Percentiles rank a stretch among this genome's conserved stretches.
Evolutionary conservation across 2,888 invertebrate species (phyloP).

Genomic region (Coelopa pilipes): DNA sequence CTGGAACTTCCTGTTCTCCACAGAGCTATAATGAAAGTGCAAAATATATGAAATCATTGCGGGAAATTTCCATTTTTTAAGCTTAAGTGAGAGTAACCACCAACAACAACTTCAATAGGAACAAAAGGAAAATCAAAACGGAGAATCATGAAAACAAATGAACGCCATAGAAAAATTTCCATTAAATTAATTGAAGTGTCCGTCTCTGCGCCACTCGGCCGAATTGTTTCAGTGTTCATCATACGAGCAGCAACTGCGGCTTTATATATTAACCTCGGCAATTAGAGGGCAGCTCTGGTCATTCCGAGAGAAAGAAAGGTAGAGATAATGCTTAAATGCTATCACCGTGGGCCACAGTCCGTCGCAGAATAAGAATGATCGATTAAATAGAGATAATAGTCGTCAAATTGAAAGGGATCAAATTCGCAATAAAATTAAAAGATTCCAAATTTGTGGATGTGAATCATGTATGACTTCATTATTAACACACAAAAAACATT

Average conservation of each 20-base stretch:
- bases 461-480: no score
- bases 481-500: no score
- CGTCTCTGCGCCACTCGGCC: background rate
- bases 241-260: slow-evolving; percentile 1
- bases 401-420: no score
- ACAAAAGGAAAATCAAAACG: background rate
- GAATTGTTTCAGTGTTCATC: background rate
- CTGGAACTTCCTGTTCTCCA: no score
- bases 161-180: slow-evolving; percentile 3
- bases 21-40: slow-evolving; percentile 2
- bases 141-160: background rate
- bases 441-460: no score
- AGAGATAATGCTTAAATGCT: background rate
- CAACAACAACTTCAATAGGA: background rate
- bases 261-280: background rate
- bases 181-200: slow-evolving; percentile 24
- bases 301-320: background rate
- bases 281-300: background rate
- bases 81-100: background rate
- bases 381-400: no score
- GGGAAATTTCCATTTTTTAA: background rate
- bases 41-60: slow-evolving; percentile 23
- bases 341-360: no score
- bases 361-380: no score
- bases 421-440: no score